A percentile compares a stretch with the other conserved stretches of the same genome.
phyloP scores from a whole-genome alignment of 2,113 vertebrate genomes.

The Vulpes ferrilata region DNA sequence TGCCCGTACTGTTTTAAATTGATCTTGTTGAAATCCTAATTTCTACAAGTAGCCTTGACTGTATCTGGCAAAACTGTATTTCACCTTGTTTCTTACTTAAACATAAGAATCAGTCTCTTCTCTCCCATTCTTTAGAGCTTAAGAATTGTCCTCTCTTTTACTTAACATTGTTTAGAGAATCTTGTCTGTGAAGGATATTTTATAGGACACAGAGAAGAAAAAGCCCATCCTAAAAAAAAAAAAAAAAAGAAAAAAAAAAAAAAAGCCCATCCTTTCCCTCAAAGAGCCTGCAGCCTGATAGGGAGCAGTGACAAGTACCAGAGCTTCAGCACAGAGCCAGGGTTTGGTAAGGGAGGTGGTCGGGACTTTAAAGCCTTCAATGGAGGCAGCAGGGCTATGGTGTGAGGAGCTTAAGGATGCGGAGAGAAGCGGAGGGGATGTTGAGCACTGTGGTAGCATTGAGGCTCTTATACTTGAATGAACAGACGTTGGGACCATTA shows the following conservation, averaged over 20 bases:
- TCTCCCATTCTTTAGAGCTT: neutral
- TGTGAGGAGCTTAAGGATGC: neutral
- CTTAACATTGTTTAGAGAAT: neutral
- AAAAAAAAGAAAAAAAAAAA: no score
- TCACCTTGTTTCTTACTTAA: neutral
- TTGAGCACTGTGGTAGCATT: neutral
- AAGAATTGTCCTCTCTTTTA: neutral
- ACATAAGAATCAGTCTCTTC: neutral
- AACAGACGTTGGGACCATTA: conserved; percentile 18
- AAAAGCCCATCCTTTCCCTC: neutral
- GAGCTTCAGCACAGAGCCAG: neutral
- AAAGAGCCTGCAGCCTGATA: neutral
- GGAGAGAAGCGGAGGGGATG: neutral
- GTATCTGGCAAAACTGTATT: neutral
- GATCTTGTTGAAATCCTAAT: neutral
- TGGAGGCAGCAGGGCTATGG: neutral
- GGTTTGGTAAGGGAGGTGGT: neutral
- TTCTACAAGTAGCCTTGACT: neutral
- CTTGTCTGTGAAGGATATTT: neutral
- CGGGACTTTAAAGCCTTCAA: neutral
- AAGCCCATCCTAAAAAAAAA: neutral
- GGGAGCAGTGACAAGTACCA: neutral
- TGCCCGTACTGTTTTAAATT: neutral
- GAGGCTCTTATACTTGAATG: neutral
- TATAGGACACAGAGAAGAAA: neutral